Evolutionary conservation across 1,140 invertebrate species (phyloP).

Genomic region (Calliphora vicina): DNA sequence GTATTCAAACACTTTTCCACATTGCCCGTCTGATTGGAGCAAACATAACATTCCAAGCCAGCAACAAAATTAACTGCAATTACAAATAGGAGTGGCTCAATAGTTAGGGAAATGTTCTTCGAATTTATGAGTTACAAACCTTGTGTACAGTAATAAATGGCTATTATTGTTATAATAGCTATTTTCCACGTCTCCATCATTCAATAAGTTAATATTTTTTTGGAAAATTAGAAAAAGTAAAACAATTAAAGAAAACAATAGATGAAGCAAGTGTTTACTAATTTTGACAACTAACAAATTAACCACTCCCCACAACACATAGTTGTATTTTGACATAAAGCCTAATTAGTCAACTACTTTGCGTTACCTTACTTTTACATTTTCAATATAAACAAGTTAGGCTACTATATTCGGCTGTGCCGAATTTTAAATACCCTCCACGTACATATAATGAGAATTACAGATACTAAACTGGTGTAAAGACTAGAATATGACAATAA

Average conservation of each 20-base stretch:
- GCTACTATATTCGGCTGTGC: too few relatives aligned
- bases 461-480: too few relatives aligned
- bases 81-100: conserved; percentile 38
- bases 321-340: not conserved
- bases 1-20: conserved; percentile 92
- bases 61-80: conserved; percentile 65
- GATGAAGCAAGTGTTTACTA: conserved; percentile 12
- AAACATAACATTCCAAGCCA: conserved; percentile 93
- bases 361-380: too few relatives aligned
- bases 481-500: too few relatives aligned
- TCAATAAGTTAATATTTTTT: not conserved
- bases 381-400: too few relatives aligned
- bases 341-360: too few relatives aligned
- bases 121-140: conserved; percentile 37
- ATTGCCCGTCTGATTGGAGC: conserved; percentile 91
- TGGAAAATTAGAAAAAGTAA: not conserved
- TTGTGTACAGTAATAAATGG: conserved; percentile 39
- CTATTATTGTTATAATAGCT: conserved; percentile 14
- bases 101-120: not conserved
- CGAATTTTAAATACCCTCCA: too few relatives aligned
- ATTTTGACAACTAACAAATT: conserved; percentile 18
- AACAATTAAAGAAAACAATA: not conserved
- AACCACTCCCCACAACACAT: conserved; percentile 32
- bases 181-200: conserved; percentile 41
- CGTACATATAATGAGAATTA: too few relatives aligned